Conservation (phyloP, 2,113 vertebrate species). For the Smithornis capensis region DNA sequence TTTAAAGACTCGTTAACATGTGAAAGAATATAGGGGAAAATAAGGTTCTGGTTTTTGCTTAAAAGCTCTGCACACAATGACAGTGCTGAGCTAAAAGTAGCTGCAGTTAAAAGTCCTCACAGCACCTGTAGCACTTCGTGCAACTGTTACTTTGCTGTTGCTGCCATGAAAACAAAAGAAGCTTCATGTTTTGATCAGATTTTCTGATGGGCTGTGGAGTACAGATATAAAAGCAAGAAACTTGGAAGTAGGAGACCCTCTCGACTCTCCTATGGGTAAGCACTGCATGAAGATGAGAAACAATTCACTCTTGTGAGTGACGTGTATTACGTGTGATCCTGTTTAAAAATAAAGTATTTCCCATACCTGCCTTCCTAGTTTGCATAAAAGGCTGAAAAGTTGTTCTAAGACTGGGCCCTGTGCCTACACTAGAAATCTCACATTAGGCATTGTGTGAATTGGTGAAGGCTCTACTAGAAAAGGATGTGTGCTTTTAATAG, state of each 20-base stretch:
- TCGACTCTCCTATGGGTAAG: neutral
- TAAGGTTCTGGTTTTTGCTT: neutral
- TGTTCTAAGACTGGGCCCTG: neutral
- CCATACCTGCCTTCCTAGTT: neutral
- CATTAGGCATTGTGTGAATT: neutral
- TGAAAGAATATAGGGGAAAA: neutral
- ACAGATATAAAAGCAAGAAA: neutral
- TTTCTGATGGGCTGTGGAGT: neutral
- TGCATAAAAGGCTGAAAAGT: constrained; percentile 35
- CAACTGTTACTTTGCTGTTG: neutral
- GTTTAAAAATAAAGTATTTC: neutral
- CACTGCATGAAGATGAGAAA: neutral
- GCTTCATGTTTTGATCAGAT: neutral
- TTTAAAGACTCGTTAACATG: neutral
- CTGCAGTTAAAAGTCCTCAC: neutral
- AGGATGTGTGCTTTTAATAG: constrained; percentile 70
- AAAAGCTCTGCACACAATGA: neutral
- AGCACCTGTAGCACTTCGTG: neutral
- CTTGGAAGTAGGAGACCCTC: neutral
- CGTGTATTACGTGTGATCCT: neutral
- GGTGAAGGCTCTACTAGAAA: constrained; percentile 23
- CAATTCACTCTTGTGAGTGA: neutral
- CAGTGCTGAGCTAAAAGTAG: neutral
- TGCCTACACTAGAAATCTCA: neutral
- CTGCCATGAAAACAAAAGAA: neutral